Conservation (phyloP, 1,140 invertebrate genomes). For the Sinella curviseta region DNA sequence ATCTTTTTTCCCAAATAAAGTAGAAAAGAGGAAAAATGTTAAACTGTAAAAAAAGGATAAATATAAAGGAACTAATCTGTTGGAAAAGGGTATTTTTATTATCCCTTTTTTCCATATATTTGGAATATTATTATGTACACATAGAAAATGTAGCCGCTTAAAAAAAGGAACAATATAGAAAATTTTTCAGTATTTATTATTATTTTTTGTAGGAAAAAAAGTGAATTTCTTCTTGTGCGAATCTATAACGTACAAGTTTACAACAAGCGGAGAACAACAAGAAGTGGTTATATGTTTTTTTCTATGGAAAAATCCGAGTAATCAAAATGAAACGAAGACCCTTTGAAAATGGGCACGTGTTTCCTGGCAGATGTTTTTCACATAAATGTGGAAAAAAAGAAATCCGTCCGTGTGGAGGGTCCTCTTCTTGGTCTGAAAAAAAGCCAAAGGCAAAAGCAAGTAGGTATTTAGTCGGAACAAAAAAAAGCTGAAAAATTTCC, state of each 20-base stretch:
- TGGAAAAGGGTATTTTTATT: constrained; percentile 30
- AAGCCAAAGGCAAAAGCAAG: constrained; percentile 32
- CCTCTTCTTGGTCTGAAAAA: constrained; percentile 10
- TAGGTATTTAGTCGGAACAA: no score
- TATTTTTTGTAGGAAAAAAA: constrained; percentile 23
- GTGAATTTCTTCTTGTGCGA: constrained; percentile 18
- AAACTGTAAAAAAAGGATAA: constrained; percentile 19
- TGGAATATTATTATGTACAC: no score
- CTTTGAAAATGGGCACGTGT: constrained; percentile 29
- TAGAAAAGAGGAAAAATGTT: not conserved
- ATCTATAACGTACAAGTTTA: constrained; percentile 1
- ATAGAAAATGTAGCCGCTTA: no score
- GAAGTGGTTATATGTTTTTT: no score
- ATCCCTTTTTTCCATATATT: not conserved
- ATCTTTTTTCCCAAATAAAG: no score
- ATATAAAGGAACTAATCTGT: constrained; percentile 38
- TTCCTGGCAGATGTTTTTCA: constrained; percentile 43
- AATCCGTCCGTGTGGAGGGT: constrained; percentile 1
- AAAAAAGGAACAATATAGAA: not conserved
- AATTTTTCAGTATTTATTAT: no score
- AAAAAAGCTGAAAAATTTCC: no score
- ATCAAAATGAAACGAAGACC: not conserved
- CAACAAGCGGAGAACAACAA: no score
- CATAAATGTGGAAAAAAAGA: constrained; percentile 44
- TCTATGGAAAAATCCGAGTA: not conserved